Evolutionary conservation across 1,140 invertebrate genomes (phyloP), one percentile per base, ranked within the genome.

Genomic region (Plodia interpunctella): DNA sequence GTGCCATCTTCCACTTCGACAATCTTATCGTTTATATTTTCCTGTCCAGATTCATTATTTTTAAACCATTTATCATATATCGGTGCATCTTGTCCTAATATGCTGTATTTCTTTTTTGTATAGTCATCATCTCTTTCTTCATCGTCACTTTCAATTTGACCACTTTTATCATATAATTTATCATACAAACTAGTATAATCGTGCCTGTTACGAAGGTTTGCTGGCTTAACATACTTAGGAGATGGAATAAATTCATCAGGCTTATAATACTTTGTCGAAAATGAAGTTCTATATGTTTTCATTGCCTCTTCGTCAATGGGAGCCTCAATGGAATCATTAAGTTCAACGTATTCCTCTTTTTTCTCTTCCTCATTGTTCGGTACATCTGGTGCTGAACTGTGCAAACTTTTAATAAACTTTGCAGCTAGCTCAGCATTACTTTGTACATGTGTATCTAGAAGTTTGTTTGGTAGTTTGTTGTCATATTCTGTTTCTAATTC

Each of bases 11-110:
- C 38, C 2, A n/a, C 38, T 17, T 44, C 38, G 13, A 15, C 10
- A 10, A 17, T 15, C 38, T 44, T 44, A 15, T n/a, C n/a, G n/a
- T 44, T 44, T 5, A 15, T 15, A n/a, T 44, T 44, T 44, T 55
- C 18, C 13, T 49, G 55, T 32, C 49, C 53, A 49, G 9, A 1
- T 38, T 64, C 20, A 30, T 64, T 25, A 15, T 59, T 18, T 19
- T 38, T 19, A 15, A 62, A 66, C 60, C 60, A 60, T 44, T 54
- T 9, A 38, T 63, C 20, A 18, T 57, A 55, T 17, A 57, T 25
- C 1, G 60, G 61, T 52, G 57, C 50, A 20, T 15, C n/a, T 38
- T 63, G 50, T 30, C 65, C 65, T 8, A 67, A 60, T 19, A 60
- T 20, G 13, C 28, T 59, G 38, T 62, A 50, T 18, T 57, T 38